Base-by-base conservation (phyloP, 2,797 vertebrate genomes). In the Mormyrus hasselquistii region DNA sequence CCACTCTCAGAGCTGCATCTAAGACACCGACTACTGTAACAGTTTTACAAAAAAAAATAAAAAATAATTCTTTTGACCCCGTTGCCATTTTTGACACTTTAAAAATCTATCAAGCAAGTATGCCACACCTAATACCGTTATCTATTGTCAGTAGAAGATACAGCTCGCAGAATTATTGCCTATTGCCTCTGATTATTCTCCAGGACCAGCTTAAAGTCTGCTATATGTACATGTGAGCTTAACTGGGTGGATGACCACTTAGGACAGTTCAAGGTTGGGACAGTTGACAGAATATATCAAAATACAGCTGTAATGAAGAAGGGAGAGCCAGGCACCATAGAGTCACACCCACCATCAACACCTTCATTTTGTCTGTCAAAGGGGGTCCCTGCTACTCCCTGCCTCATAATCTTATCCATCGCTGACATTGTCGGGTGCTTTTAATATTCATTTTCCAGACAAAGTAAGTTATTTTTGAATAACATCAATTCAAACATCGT, bases 191-290 rank as follows among this genome's bases (percentile, higher is more conserved):
- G 44, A 25, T 9, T 50, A 25, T 52, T 85, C n/a, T 85, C n/a
- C 47, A 50, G 82, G 49, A 50, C 82, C 82, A 22, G 47, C 16
- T 44, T 25, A 84, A 25, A 49, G n/a, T 84, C 47, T 52, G 82
- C 49, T 85, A n/a, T 82, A 82, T 85, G 47, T 52, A 85, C 82
- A 85, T 29, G 82, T 85, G 47, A 85, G n/a, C 47, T 57, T 87
- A 7, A 57, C 14, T 59, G 14, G 52, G 34, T 16, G 38, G 34
- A 52, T 87, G 85, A 87, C 16, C 76, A 50, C 2, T 87, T 50
- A 79, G 34, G 38, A 82, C 76, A 82, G 76, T 82, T 82, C 41
- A 73, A 29, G 22, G n/a, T 29, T 44, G 12, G 65, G 50, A 69
- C 10, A 87, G 22, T 89, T 53, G 41, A 87, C 38, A 82, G 50